Conservation (phyloP, 2,888 invertebrate genomes). For the Lepas anatifera region DNA sequence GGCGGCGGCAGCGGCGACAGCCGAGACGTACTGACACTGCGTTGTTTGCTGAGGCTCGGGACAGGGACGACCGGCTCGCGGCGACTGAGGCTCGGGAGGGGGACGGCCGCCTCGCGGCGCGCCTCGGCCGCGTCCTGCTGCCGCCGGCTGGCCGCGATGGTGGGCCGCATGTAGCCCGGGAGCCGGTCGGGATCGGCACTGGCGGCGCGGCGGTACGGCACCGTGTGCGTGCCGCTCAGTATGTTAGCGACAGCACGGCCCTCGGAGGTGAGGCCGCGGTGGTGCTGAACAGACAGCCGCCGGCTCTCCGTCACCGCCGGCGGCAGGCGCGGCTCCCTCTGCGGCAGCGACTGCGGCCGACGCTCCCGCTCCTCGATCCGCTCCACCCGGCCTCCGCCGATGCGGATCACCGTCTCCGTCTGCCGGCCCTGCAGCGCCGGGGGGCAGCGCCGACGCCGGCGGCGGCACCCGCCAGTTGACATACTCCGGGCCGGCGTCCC, state of each 20-base stretch:
- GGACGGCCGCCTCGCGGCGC: background rate
- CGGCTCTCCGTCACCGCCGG: background rate
- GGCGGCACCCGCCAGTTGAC: conserved; percentile 11
- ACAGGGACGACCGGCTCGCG: background rate
- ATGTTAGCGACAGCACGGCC: background rate
- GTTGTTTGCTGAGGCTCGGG: background rate
- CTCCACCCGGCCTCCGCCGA: background rate
- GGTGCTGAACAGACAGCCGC: background rate
- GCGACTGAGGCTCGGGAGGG: too few species aligned
- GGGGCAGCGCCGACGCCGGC: background rate
- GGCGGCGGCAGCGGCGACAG: background rate
- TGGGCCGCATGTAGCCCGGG: conserved; percentile 4
- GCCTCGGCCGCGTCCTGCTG: background rate
- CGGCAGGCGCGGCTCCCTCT: background rate
- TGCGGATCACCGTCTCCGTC: conserved; percentile 3
- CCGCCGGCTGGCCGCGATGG: background rate
- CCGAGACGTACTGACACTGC: background rate
- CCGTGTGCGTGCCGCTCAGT: background rate
- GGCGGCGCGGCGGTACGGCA: background rate
- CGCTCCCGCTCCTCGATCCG: conserved; percentile 2
- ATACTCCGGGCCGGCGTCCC: background rate
- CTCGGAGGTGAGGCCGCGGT: background rate
- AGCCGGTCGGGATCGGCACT: background rate
- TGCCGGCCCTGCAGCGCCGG: background rate
- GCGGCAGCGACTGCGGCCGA: background rate